Conservation (phyloP, 1,140 invertebrate genomes). For the Sarcophaga peregrina region DNA sequence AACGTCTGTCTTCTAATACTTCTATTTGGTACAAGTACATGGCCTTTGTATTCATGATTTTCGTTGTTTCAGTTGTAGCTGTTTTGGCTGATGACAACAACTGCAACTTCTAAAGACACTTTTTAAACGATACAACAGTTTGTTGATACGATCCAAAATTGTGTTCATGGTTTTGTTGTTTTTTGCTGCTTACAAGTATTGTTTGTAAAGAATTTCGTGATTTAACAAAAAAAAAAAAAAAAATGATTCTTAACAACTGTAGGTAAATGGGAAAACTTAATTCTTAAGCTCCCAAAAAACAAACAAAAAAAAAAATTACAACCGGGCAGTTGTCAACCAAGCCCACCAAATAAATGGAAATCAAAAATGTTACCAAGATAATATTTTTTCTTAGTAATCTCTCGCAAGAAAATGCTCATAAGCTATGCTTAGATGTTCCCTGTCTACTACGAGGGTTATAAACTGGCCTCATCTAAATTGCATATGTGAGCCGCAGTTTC, state of each 20-base stretch:
- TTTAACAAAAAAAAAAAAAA: slow-evolving; percentile 1
- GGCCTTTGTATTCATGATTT: slow-evolving; percentile 1
- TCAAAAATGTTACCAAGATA: too few species aligned
- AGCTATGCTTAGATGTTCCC: background rate
- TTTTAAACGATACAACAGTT: slow-evolving; percentile 1
- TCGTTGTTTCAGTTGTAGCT: background rate
- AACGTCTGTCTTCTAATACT: too few species aligned
- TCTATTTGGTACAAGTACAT: background rate
- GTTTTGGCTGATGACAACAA: background rate
- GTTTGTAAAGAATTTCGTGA: slow-evolving; percentile 37
- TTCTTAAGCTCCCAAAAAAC: background rate
- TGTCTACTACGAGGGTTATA: slow-evolving; percentile 15
- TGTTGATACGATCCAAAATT: background rate
- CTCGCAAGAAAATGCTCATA: too few species aligned
- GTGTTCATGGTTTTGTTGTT: background rate
- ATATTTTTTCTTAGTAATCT: too few species aligned
- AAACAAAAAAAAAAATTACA: background rate
- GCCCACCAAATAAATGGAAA: background rate
- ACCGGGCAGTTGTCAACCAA: slow-evolving; percentile 26
- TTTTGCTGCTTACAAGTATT: background rate
- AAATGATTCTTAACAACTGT: slow-evolving; percentile 28
- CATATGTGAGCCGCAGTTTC: background rate
- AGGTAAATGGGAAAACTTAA: background rate
- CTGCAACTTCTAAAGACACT: background rate
- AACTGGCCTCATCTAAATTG: background rate